Base-by-base conservation (phyloP, 2,888 invertebrate genomes). In the Caenorhabditis auriculariae region DNA sequence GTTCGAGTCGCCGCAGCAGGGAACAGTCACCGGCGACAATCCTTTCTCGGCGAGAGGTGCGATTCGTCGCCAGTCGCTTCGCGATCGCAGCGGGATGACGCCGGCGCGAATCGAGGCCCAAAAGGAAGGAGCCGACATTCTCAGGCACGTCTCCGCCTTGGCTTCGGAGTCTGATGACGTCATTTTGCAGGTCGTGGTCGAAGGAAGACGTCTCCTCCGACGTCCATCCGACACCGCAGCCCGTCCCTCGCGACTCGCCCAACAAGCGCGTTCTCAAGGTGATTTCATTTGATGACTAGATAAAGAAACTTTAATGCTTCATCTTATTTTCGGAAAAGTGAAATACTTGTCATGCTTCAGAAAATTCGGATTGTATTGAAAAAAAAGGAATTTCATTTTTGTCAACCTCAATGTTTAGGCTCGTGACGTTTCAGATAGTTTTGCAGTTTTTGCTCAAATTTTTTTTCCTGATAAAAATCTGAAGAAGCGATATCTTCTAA, bases 1-100 rank as follows among this genome's bases (percentile, higher is more conserved):
- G 76, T 81, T 78, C 66, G 81, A 81, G 47, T 80, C 81, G 3
- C 79, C 81, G 5, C 77, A 78, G 43, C 75, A 75, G 53, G 55
- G 62, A 51, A 60, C 69, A 7, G 65, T 63, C 17, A 60, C 66
- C 15, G 64, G 66, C 28, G 78, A 78, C 53, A 78, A 78, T 63
- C 77, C 78, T 15, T 78, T 78, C 60, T 74, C 75, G 7, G 81
- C 79, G 29, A 66, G 81, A 19, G 78, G 80, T 23, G 76, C 81
- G 32, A 81, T 81, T 51, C 68, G 81, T 23, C 60, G 81, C n/a
- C 74, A 74, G 32, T 79, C 79, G 4, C 61, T 81, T 9, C 61
- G 81, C n/a, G 81, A 81, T 54, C 58, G 72, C 39, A 72, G 69
- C 28, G 81, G 81, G 17, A 66, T 77, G 54, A 78, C 81, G 3